Evolutionary conservation across 2,113 vertebrate genomes (phyloP).

Genomic region (Sminthopsis crassicaudata): DNA sequence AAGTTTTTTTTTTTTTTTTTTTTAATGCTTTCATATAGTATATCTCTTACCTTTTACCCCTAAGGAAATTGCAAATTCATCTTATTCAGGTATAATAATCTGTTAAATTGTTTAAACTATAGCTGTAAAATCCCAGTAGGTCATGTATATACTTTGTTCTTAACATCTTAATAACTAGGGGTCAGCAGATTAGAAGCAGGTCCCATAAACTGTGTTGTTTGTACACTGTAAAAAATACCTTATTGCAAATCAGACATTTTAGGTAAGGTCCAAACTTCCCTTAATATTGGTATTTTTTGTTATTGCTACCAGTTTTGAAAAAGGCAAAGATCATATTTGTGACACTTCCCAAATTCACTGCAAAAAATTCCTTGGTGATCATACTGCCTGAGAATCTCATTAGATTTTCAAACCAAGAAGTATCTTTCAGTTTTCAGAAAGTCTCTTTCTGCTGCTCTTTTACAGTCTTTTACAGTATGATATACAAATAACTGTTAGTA

Average conservation of each 20-base stretch:
- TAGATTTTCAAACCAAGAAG: background rate
- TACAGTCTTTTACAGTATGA: too few relatives aligned
- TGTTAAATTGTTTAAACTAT: conserved; percentile 40
- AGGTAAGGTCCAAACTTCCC: conserved; percentile 20
- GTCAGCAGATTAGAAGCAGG: conserved; percentile 41
- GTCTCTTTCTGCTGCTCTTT: too few relatives aligned
- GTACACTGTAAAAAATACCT: conserved; percentile 43
- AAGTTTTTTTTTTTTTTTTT: background rate
- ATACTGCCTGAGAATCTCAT: conserved; percentile 25
- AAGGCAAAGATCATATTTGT: conserved; percentile 47
- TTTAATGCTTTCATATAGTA: conserved; percentile 36
- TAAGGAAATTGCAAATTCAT: conserved; percentile 25
- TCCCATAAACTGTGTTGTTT: conserved; percentile 30
- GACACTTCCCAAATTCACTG: conserved; percentile 33
- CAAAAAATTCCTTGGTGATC: conserved; percentile 5
- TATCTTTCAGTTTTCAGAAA: too few relatives aligned
- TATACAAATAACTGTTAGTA: too few relatives aligned
- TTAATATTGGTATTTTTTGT: conserved; percentile 44
- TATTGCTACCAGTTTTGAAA: conserved; percentile 31
- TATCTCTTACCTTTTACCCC: background rate
- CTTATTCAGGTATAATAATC: background rate
- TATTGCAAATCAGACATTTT: conserved; percentile 35
- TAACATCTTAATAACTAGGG: background rate
- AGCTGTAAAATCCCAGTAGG: conserved; percentile 20
- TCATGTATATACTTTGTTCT: too few relatives aligned